phyloP scores from a whole-genome alignment of 2,113 vertebrate species.

The Gallinago media region DNA sequence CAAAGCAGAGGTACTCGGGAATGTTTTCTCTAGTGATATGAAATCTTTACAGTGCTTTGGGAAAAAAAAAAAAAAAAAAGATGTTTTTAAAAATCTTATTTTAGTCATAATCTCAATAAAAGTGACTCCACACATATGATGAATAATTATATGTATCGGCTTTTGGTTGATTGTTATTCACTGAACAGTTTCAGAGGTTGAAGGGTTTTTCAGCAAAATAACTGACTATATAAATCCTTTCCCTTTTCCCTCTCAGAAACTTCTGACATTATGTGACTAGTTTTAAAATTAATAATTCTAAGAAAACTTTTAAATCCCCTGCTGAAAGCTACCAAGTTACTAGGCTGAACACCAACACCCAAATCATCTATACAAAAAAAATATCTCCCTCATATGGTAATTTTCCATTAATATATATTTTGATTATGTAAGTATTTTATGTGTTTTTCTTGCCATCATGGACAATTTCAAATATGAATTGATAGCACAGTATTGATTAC shows the following conservation, averaged over 20 bases:
- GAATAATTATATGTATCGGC: background rate
- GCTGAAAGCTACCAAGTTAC: background rate
- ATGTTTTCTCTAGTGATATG: background rate
- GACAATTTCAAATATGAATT: constrained; percentile 13
- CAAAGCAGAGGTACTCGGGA: background rate
- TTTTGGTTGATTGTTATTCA: background rate
- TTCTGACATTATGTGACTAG: constrained; percentile 20
- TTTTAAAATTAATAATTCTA: constrained; percentile 25
- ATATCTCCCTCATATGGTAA: background rate
- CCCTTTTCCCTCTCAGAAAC: background rate
- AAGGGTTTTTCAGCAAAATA: background rate
- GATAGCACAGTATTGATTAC: background rate
- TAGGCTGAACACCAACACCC: background rate
- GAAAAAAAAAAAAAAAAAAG: background rate
- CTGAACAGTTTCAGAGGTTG: background rate
- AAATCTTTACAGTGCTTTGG: background rate
- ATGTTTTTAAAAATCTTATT: background rate
- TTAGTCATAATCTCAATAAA: background rate
- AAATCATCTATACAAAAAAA: background rate
- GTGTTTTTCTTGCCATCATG: background rate
- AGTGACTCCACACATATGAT: background rate
- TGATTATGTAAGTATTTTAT: background rate
- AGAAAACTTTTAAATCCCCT: background rate
- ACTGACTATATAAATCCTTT: background rate
- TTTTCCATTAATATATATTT: background rate